Base-by-base conservation (phyloP, 2,113 vertebrate genomes). In the Alethe diademata region DNA sequence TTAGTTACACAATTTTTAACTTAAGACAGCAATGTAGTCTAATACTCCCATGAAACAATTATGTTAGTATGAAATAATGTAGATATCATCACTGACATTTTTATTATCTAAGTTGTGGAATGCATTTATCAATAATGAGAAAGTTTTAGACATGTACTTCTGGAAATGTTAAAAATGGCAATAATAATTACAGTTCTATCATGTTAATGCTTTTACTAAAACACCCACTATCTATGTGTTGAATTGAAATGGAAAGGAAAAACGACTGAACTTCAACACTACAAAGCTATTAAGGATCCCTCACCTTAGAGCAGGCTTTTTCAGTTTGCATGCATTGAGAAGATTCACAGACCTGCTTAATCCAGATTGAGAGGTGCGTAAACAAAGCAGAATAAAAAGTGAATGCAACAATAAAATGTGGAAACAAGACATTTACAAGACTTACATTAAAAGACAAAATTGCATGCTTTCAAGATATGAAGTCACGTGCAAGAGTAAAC, bases 271-370 rank as follows among this genome's bases (percentile, higher is more conserved):
- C n/a, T 60, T 86, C 58, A 94, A 94, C 23, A 83, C 71, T 78
- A 93, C 42, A 79, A 48, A 88, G 64, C 61, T 82, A 86, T 83
- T 45, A 88, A 89, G 94, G 48, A 89, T 67, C 91, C 98, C 98
- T 98, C 98, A 98, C 98, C 98, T 98, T 95, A 97, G 90, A 50
- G 97, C 76, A 90, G 97, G 82, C 94, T 98, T 98, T 95, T 98
- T 98, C 96, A 97, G 94, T 98, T 96, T 97, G 96, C 97, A 87
- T 69, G 97, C 93, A 95, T 76, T 96, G 92, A 97, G 98, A 97
- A 98, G 97, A 97, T 95, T 97, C 98, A 97, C 92, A 96, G 97
- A 97, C 94, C 97, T 96, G 96, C 91, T 97, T 95, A 97, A 96
- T 97, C 95, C 95, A 92, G 79, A 61, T 85, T 50, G 93, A 96